phyloP scores from a whole-genome alignment of 2,888 invertebrate species.

The Melikaiella ostensackeni region DNA sequence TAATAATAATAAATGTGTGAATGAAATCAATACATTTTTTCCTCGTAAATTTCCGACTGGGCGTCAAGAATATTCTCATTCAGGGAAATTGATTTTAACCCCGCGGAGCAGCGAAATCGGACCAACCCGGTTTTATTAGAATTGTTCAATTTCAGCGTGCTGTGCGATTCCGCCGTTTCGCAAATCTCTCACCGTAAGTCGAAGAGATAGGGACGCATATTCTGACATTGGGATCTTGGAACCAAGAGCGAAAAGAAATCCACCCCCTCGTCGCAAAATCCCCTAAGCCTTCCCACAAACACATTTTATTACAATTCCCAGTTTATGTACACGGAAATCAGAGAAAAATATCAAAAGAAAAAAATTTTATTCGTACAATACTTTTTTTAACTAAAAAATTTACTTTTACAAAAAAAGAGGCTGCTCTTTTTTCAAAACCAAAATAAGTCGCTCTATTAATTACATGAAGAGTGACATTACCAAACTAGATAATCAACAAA shows the following conservation, averaged over 20 bases:
- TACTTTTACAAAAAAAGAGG: too few species aligned
- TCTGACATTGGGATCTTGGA: conserved; percentile 5
- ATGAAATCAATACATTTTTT: neutral
- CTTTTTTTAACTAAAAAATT: neutral
- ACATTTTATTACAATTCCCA: conserved; percentile 19
- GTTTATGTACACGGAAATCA: neutral
- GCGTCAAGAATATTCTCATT: conserved; percentile 22
- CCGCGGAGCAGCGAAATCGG: conserved; percentile 35
- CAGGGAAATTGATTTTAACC: conserved; percentile 49
- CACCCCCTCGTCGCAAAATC: conserved; percentile 7
- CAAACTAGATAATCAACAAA: too few species aligned
- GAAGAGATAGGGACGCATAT: conserved; percentile 23
- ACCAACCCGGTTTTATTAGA: conserved; percentile 65
- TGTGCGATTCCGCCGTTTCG: conserved; percentile 55
- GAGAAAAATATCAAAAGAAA: neutral
- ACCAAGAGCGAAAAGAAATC: conserved; percentile 15
- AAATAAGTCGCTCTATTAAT: too few species aligned
- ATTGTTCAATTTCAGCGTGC: conserved; percentile 64
- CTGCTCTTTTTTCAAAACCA: too few species aligned
- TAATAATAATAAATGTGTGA: neutral
- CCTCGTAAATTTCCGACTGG: neutral
- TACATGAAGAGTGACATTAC: too few species aligned
- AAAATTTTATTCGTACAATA: neutral
- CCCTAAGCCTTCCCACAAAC: conserved; percentile 11
- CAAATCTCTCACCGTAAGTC: conserved; percentile 46